Evolutionary conservation across 1,140 invertebrate genomes (phyloP), one percentile per base, ranked within the genome.

Genomic region (Drosophila nigromelanica): DNA sequence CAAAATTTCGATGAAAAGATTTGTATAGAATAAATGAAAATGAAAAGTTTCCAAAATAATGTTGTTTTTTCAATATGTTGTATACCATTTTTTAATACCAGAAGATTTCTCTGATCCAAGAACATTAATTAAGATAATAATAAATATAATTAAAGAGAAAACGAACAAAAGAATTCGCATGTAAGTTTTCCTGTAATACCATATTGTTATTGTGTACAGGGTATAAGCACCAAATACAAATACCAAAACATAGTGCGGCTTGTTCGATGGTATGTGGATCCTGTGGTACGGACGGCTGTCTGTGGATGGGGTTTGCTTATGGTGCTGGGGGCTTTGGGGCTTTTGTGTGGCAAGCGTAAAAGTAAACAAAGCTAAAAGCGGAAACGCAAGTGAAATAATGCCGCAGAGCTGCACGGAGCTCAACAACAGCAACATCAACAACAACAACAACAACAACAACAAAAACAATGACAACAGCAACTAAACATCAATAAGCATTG

Each of bases 401-500:
- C 70, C 70, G 39, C 63, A 68, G 70, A 67, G 62, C 69, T 67
- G 63, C 63, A 67, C 55, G 64, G 39, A 66, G 42, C 58, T 51
- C 60, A 82, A 78, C 60, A 37, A 18, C 40, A 52, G 52, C 59
- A 58, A 42, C 61, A n/a, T n/a, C n/a, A n/a, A n/a, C n/a, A n/a
- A n/a, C n/a, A n/a, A n/a, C n/a, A 76, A 51, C 72, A 50, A 59
- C 52, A 66, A 62, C 68, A 81, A 80, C 80, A 78, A 79, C 75
- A 80, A 80, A 43, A 30, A 18, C 52, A 55, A 67, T 35, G 80
- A 63, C 78, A 54, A 58, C 60, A 69, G 66, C 75, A 83, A 81
- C 81, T 87, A 85, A 86, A 85, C 80, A 85, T 85, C 80, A 85
- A 85, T 85, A 85, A 85, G 80, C 80, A 85, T 85, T 80, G 81